Percentiles rank a stretch among this genome's conserved stretches.
Conservation (phyloP, 2,888 invertebrate genomes). For the Coelopa pilipes region DNA sequence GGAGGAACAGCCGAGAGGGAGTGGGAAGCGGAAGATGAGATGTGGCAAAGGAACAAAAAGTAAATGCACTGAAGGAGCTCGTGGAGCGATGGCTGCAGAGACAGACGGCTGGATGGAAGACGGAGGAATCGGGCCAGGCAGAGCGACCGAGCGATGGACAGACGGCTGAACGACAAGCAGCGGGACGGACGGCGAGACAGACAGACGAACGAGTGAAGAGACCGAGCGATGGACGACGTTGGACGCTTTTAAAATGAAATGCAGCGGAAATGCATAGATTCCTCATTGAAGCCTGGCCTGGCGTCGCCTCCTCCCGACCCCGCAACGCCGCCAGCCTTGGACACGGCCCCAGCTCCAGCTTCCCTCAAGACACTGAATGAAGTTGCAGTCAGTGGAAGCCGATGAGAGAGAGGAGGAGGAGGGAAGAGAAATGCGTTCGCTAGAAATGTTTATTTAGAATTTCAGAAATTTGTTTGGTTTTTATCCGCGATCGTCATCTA, state of each 20-base stretch:
- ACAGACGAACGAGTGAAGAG: no score
- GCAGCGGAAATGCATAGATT: conserved; percentile 32
- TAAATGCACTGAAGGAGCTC: no score
- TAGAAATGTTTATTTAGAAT: conserved; percentile 37
- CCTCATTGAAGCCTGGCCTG: conserved; percentile 1
- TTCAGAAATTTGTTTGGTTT: conserved; percentile 42
- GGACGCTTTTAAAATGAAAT: not conserved
- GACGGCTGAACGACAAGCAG: no score
- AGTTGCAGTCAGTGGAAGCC: not conserved
- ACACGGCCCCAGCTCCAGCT: not conserved
- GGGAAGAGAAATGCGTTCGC: conserved; percentile 21
- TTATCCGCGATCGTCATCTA: conserved; percentile 42
- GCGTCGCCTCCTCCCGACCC: not conserved
- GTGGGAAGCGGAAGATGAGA: no score
- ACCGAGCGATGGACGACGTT: not conserved
- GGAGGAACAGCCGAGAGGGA: not conserved
- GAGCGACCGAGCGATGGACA: not conserved
- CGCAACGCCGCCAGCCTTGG: not conserved
- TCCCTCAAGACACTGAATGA: not conserved
- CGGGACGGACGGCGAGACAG: no score
- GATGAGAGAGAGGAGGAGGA: not conserved
- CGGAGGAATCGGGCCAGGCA: not conserved
- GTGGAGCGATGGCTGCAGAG: no score
- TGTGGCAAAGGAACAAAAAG: no score
- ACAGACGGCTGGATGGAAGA: not conserved